Evolutionary conservation across 1,140 invertebrate species (phyloP).

Genomic region (Subanguina moxae): DNA sequence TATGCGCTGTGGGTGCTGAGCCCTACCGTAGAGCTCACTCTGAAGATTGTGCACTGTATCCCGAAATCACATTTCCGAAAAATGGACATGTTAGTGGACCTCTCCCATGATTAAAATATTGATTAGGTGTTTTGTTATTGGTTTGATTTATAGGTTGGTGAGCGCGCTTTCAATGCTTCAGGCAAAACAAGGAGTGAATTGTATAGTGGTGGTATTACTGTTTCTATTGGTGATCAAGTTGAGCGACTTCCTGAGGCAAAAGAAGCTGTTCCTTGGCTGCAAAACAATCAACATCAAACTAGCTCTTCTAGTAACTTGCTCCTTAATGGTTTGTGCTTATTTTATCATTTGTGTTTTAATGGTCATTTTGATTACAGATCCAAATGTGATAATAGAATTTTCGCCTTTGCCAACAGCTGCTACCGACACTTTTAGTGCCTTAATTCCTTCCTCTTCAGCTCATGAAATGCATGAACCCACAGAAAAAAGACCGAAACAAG

Average conservation of each 20-base stretch:
- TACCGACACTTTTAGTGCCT: not conserved
- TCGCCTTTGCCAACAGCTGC: not conserved
- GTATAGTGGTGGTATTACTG: constrained; percentile 43
- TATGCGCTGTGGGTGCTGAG: no score
- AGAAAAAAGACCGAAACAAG: constrained; percentile 14
- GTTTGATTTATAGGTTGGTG: constrained; percentile 28
- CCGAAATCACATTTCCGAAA: no score
- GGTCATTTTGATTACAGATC: constrained; percentile 13
- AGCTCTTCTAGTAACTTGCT: not conserved
- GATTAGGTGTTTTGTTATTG: not conserved
- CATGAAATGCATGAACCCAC: not conserved
- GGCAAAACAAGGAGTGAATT: constrained; percentile 32
- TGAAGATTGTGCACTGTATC: no score
- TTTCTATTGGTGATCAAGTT: constrained; percentile 36
- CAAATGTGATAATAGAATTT: constrained; percentile 2
- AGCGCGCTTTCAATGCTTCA: constrained; percentile 34
- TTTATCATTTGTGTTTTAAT: not conserved
- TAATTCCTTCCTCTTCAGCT: not conserved
- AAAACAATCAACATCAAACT: constrained; percentile 18
- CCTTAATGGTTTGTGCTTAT: not conserved
- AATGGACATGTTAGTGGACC: no score
- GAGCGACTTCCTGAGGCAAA: constrained; percentile 27
- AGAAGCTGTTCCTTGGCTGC: constrained; percentile 42
- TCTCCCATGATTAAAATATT: no score
- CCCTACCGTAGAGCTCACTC: no score